phyloP scores from a whole-genome alignment of 2,797 vertebrate species.

The Enteromius viviparus region DNA sequence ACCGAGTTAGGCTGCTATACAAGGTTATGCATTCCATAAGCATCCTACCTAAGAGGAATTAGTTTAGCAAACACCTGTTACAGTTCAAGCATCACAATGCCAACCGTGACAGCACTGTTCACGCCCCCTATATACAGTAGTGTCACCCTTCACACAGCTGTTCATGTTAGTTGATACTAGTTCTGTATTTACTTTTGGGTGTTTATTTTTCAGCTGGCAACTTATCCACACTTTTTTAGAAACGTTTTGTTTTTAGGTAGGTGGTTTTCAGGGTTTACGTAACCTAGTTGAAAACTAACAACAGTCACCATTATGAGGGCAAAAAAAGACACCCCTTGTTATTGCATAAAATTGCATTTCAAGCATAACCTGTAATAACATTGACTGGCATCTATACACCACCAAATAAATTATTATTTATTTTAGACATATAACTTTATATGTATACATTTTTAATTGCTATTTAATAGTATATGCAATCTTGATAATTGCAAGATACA shows the following conservation, averaged over 20 bases:
- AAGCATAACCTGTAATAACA: background rate
- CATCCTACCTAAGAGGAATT: background rate
- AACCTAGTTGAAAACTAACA: background rate
- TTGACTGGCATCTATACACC: background rate
- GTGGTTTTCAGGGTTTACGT: background rate
- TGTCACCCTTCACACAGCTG: background rate
- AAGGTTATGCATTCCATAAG: constrained; percentile 4
- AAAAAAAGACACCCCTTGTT: background rate
- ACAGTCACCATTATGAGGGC: background rate
- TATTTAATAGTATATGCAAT: background rate
- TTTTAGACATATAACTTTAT: background rate
- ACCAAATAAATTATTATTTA: background rate
- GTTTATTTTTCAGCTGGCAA: background rate
- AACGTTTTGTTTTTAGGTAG: background rate
- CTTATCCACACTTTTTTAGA: background rate
- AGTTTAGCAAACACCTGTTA: constrained; percentile 4
- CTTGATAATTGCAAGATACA: background rate
- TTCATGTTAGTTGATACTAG: background rate
- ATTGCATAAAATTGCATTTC: background rate
- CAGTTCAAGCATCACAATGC: constrained; percentile 25
- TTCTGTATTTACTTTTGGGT: background rate
- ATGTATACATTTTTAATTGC: background rate
- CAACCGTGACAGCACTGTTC: background rate
- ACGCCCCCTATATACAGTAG: background rate
- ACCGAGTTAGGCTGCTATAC: background rate